phyloP scores from a whole-genome alignment of 2,113 vertebrate genomes.

The Periophthalmus modestus region DNA sequence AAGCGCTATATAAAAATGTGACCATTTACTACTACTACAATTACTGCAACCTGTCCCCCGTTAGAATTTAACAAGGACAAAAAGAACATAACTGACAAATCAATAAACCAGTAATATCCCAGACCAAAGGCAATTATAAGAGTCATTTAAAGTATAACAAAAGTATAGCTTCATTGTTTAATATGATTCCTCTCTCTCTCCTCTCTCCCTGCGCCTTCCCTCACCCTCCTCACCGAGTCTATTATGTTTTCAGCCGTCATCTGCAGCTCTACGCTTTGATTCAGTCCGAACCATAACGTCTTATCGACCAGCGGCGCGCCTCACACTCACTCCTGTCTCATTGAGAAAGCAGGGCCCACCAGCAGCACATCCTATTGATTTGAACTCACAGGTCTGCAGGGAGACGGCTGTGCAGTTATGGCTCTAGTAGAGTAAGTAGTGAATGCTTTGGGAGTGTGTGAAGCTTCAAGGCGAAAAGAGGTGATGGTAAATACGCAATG shows the following conservation, averaged over 20 bases:
- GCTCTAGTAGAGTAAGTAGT: neutral
- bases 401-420: constrained; percentile 36
- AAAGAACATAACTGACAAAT: too few species aligned
- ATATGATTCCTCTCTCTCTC: constrained; percentile 22
- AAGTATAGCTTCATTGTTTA: neutral
- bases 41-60: too few species aligned
- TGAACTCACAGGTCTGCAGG: constrained; percentile 37
- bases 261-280: constrained; percentile 44
- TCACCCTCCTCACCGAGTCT: constrained; percentile 56
- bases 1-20: too few species aligned
- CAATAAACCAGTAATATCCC: too few species aligned
- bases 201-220: constrained; percentile 45
- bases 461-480: neutral
- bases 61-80: too few species aligned
- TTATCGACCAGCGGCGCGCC: constrained; percentile 45
- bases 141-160: too few species aligned
- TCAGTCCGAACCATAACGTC: constrained; percentile 53
- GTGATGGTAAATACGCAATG: neutral
- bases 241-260: constrained; percentile 68
- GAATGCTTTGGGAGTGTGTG: neutral
- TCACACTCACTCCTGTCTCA: constrained; percentile 55
- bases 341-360: constrained; percentile 36
- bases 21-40: too few species aligned
- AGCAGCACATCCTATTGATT: constrained; percentile 52
- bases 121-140: too few species aligned